These are phyloP conservation scores for Pluvianellus socialis DNA, from an alignment of 2,113 vertebrate genomes.

Conservation along the genomic window DNA sequence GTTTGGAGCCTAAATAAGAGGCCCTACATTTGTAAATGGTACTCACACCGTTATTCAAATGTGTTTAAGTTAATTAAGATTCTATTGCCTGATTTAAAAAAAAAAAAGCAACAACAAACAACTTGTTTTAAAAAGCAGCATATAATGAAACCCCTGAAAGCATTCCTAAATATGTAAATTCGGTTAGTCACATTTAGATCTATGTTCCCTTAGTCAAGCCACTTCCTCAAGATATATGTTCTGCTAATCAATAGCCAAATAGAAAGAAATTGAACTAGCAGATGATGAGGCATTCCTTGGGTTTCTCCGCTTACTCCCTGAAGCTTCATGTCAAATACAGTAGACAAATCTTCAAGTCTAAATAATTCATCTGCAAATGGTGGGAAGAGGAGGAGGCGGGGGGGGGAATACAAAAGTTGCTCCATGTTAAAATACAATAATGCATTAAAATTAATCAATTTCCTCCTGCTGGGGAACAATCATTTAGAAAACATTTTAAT, in stretches of 20 bases:
- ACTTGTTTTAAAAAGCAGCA: too few relatives aligned
- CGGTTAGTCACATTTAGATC: background rate
- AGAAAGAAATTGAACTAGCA: background rate
- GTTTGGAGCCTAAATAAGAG: too few relatives aligned
- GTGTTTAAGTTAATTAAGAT: too few relatives aligned
- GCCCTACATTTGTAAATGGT: too few relatives aligned
- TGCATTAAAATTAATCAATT: constrained; percentile 59
- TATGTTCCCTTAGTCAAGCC: background rate
- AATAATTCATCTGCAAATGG: constrained; percentile 55
- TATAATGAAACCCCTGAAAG: too few relatives aligned
- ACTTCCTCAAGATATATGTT: background rate
- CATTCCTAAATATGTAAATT: background rate
- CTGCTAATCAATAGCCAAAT: background rate
- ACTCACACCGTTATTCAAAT: too few relatives aligned
- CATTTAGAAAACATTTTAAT: constrained; percentile 62
- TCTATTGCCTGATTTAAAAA: too few relatives aligned
- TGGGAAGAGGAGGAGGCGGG: background rate
- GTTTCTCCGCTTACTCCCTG: constrained; percentile 4
- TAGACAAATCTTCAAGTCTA: constrained; percentile 52
- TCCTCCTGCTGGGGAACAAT: constrained; percentile 46
- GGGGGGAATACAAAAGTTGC: background rate
- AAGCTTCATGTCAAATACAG: background rate
- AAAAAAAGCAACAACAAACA: too few relatives aligned
- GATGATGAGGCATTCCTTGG: background rate
- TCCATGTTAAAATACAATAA: constrained; percentile 54